Conservation (phyloP, 2,797 vertebrate species). For the Gymnothorax javanicus region DNA sequence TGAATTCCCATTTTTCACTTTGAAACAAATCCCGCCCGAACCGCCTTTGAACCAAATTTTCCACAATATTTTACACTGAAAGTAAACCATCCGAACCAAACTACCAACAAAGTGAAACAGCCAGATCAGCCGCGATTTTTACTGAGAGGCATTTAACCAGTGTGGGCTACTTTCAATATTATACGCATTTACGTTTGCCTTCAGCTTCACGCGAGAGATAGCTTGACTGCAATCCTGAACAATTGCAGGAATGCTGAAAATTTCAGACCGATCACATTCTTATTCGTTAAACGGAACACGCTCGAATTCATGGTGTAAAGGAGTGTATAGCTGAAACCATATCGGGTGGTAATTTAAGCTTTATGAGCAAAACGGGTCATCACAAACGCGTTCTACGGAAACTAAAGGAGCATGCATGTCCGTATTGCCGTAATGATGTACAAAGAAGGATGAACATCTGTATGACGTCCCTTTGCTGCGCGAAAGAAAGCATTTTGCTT, state of each 20-base stretch:
- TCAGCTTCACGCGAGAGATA: constrained; percentile 19
- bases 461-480: constrained; percentile 34
- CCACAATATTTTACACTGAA: neutral
- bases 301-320: neutral
- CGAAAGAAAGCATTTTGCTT: constrained; percentile 54
- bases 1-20: neutral
- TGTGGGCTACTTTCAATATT: constrained; percentile 12
- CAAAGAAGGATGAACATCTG: constrained; percentile 34
- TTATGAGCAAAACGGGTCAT: neutral
- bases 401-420: constrained; percentile 13
- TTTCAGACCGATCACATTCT: neutral
- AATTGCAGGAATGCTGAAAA: constrained; percentile 8
- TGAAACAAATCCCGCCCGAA: neutral
- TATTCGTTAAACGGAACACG: neutral
- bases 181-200: neutral
- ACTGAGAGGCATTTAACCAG: neutral
- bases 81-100: neutral
- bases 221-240: constrained; percentile 11
- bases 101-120: constrained; percentile 20
- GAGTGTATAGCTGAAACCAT: neutral
- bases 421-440: constrained; percentile 31
- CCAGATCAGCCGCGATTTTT: neutral
- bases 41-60: neutral
- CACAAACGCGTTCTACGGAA: constrained; percentile 37
- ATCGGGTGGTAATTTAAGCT: neutral